Percentiles rank a stretch among this genome's conserved stretches.
Evolutionary conservation across 2,888 invertebrate genomes (phyloP).

Genomic region (Acanthacorydalis orientalis): DNA sequence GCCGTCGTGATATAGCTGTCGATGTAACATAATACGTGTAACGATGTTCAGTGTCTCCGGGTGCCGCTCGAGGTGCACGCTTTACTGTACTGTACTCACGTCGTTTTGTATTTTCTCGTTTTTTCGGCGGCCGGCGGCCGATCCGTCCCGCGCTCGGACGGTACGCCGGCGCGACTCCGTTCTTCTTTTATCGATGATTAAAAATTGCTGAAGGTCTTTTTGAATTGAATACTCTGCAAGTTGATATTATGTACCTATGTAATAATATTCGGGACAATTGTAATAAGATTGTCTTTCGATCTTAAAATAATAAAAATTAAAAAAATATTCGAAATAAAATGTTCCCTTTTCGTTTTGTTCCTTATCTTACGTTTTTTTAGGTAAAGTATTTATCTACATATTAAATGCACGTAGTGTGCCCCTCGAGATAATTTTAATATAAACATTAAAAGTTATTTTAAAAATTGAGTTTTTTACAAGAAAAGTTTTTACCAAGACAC

Average conservation of each 20-base stretch:
- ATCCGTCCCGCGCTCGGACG: background rate
- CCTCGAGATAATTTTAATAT: no score
- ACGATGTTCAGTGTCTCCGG: conserved; percentile 7
- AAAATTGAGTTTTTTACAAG: no score
- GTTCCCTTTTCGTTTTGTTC: no score
- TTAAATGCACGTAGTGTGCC: no score
- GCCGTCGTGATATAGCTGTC: conserved; percentile 31
- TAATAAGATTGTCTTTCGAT: background rate
- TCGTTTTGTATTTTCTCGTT: background rate
- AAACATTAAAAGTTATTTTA: no score
- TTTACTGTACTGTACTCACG: background rate
- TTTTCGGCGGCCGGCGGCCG: no score
- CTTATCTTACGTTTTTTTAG: no score
- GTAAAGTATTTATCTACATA: no score
- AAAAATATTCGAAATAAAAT: no score
- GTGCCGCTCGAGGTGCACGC: background rate
- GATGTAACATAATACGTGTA: conserved; percentile 14
- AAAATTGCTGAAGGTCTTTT: background rate
- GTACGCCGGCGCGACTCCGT: background rate
- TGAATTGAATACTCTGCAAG: background rate
- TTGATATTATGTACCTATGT: background rate
- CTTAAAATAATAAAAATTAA: background rate
- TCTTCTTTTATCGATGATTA: no score
- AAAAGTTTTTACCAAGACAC: no score
- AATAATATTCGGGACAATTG: background rate